Percentiles rank a stretch among this genome's conserved stretches.
Evolutionary conservation across 1,140 invertebrate genomes (phyloP).

Genomic region (Brachystomella parvula): DNA sequence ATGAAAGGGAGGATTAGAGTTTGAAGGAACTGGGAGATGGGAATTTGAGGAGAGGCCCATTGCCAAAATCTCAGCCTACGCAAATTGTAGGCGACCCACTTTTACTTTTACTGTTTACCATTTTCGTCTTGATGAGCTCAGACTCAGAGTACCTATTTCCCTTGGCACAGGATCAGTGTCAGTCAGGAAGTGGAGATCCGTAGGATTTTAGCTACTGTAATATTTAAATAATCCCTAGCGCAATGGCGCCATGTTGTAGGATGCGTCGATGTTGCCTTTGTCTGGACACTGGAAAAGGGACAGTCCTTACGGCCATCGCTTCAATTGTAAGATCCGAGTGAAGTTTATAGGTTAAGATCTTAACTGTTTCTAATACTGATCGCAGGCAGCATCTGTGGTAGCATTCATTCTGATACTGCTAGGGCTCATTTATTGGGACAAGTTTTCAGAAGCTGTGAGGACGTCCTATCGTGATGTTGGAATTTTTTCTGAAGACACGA

Average conservation of each 20-base stretch:
- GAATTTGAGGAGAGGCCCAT: too few species aligned
- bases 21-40: background rate
- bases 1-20: background rate
- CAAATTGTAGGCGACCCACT: constrained; percentile 33
- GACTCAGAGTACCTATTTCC: background rate
- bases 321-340: constrained; percentile 24
- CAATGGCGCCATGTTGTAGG: constrained; percentile 24
- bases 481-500: constrained; percentile 17
- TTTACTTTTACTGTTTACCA: constrained; percentile 20
- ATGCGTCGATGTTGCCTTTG: constrained; percentile 36
- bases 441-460: constrained; percentile 20
- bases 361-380: background rate
- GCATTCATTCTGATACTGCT: constrained; percentile 31
- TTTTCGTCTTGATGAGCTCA: background rate
- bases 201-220: background rate
- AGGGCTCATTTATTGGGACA: constrained; percentile 35
- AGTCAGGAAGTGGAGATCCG: background rate
- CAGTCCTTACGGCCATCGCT: constrained; percentile 23
- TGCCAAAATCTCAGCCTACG: constrained; percentile 34
- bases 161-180: background rate
- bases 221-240: background rate
- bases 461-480: constrained; percentile 20
- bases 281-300: constrained; percentile 33
- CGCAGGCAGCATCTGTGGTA: constrained; percentile 21
- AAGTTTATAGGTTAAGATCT: background rate